Conservation (phyloP, 2,888 invertebrate species). For the Boloria selene region DNA sequence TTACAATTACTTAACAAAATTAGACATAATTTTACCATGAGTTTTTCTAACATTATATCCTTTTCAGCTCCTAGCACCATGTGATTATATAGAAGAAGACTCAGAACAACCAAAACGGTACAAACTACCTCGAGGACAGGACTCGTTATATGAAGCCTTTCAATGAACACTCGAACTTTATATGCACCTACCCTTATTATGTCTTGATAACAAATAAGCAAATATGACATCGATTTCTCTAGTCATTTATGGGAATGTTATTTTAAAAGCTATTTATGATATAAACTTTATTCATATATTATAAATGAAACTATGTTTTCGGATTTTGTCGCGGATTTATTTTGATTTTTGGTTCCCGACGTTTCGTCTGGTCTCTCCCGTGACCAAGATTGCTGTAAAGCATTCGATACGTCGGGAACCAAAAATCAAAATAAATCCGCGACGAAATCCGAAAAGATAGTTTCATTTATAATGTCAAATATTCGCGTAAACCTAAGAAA, state of each 20-base stretch:
- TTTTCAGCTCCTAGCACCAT: constrained; percentile 63
- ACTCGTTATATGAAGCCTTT: constrained; percentile 61
- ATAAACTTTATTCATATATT: background rate
- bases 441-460: too few species aligned
- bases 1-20: background rate
- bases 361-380: too few species aligned
- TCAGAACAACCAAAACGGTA: constrained; percentile 55
- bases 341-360: too few species aligned
- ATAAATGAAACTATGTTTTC: too few species aligned
- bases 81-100: constrained; percentile 65
- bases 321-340: too few species aligned
- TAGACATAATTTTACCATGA: too few species aligned
- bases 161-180: constrained; percentile 48
- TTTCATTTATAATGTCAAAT: too few species aligned
- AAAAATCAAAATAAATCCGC: too few species aligned
- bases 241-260: background rate
- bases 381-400: too few species aligned
- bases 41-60: background rate
- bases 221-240: background rate
- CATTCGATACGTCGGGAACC: too few species aligned
- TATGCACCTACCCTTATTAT: constrained; percentile 13
- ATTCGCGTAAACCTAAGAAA: too few species aligned
- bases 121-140: constrained; percentile 60
- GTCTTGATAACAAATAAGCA: background rate
- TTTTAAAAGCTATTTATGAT: too few species aligned